Conservation (phyloP, 1,140 invertebrate genomes). For the Zaprionus taronus region DNA sequence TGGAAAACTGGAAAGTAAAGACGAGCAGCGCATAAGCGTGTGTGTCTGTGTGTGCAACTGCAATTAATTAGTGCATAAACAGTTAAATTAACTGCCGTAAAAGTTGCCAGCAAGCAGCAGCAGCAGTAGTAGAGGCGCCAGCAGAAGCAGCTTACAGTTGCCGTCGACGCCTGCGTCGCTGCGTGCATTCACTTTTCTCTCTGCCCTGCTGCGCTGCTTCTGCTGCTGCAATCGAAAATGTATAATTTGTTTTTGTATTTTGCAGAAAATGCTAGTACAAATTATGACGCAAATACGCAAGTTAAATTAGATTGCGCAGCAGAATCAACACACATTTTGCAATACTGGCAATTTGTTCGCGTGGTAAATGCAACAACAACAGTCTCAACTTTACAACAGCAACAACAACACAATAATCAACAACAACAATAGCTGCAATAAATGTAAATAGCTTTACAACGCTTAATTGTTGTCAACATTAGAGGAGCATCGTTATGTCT, state of each 20-base stretch:
- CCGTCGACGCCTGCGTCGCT: not conserved
- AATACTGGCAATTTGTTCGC: slow-evolving; percentile 58
- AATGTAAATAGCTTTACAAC: slow-evolving; percentile 44
- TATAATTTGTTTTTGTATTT: slow-evolving; percentile 26
- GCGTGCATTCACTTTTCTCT: slow-evolving; percentile 73
- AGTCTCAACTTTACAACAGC: slow-evolving; percentile 40
- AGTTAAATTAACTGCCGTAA: slow-evolving; percentile 73
- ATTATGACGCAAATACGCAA: slow-evolving; percentile 71
- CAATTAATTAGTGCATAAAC: slow-evolving; percentile 84
- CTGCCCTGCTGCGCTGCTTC: slow-evolving; percentile 29
- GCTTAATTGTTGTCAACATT: slow-evolving; percentile 51
- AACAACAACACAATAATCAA: slow-evolving; percentile 16
- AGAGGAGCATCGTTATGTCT: slow-evolving; percentile 54
- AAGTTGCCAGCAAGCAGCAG: slow-evolving; percentile 26
- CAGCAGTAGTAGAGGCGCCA: slow-evolving; percentile 20
- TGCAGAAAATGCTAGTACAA: slow-evolving; percentile 69
- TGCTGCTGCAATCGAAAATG: slow-evolving; percentile 32
- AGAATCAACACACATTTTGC: slow-evolving; percentile 48
- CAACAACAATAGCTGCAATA: slow-evolving; percentile 39
- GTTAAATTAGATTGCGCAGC: slow-evolving; percentile 43
- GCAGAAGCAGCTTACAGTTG: not conserved
- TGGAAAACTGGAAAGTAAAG: slow-evolving; percentile 26
- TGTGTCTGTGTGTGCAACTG: slow-evolving; percentile 3
- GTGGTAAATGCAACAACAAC: slow-evolving; percentile 46
- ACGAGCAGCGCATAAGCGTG: slow-evolving; percentile 10